These are phyloP conservation scores for Cyanocitta stelleri DNA, from an alignment of 2,113 vertebrate genomes.

Conservation along the genomic window DNA sequence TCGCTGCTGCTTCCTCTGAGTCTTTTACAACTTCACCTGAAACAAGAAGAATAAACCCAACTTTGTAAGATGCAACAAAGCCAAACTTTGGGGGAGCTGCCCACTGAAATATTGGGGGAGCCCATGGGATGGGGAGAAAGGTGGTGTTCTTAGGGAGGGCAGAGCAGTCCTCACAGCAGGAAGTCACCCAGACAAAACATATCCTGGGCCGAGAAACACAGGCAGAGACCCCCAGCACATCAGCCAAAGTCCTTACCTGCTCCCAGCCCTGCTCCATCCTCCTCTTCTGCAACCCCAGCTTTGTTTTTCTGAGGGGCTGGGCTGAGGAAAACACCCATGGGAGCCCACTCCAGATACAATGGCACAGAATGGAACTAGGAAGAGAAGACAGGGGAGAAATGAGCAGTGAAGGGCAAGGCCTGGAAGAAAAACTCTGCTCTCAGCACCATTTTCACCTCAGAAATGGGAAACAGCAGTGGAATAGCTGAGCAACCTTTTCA, in stretches of 20 bases:
- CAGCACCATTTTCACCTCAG: background rate
- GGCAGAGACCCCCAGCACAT: background rate
- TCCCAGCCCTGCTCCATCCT: background rate
- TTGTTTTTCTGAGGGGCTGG: slow-evolving; percentile 23
- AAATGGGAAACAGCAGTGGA: background rate
- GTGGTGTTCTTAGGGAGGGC: background rate
- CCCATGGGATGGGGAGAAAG: background rate
- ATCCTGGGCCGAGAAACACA: background rate
- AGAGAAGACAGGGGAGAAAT: background rate
- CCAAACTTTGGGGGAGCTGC: background rate
- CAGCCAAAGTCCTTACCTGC: slow-evolving; percentile 20
- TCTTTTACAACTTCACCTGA: background rate
- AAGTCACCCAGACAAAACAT: background rate
- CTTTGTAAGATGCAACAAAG: background rate
- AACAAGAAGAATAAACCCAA: background rate
- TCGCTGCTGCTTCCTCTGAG: background rate
- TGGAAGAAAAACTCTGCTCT: background rate
- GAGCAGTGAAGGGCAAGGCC: background rate
- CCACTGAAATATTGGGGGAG: background rate
- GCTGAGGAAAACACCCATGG: slow-evolving; percentile 81
- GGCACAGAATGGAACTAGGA: slow-evolving; percentile 78
- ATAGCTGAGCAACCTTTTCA: background rate
- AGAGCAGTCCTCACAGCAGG: background rate
- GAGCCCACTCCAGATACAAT: slow-evolving; percentile 94
- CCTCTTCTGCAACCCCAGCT: background rate